Evolutionary conservation across 2,113 vertebrate genomes (phyloP).

Genomic region (Podarcis cretensis): DNA sequence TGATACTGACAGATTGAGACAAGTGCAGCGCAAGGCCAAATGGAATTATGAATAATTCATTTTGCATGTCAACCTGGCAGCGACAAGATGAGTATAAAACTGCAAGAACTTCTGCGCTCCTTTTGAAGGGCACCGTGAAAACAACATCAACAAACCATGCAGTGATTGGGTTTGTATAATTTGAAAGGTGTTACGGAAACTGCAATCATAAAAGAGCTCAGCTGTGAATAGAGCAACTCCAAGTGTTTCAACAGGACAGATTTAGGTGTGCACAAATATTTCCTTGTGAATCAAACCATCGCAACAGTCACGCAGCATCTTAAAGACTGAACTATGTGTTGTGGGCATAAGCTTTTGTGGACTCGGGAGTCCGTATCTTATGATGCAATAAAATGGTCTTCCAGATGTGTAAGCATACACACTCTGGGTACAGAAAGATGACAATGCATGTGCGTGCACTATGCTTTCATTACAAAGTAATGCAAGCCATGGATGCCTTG

Average conservation of each 20-base stretch:
- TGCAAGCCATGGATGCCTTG: neutral
- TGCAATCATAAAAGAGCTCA: neutral
- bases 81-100: neutral
- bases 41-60: neutral
- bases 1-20: neutral
- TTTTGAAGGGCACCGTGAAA: neutral
- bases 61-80: neutral
- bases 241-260: neutral
- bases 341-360: neutral
- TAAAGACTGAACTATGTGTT: neutral
- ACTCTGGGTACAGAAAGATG: neutral
- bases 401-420: neutral
- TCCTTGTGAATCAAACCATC: neutral
- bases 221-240: neutral
- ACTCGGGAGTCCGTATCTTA: neutral
- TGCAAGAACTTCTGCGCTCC: neutral
- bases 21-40: slow-evolving; percentile 16
- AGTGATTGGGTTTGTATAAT: neutral
- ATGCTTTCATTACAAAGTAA: neutral
- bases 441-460: neutral
- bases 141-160: neutral
- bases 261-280: neutral
- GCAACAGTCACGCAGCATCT: neutral
- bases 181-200: neutral
- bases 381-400: neutral